Conservation (phyloP, 2,113 vertebrate species). For the Verasper variegatus region DNA sequence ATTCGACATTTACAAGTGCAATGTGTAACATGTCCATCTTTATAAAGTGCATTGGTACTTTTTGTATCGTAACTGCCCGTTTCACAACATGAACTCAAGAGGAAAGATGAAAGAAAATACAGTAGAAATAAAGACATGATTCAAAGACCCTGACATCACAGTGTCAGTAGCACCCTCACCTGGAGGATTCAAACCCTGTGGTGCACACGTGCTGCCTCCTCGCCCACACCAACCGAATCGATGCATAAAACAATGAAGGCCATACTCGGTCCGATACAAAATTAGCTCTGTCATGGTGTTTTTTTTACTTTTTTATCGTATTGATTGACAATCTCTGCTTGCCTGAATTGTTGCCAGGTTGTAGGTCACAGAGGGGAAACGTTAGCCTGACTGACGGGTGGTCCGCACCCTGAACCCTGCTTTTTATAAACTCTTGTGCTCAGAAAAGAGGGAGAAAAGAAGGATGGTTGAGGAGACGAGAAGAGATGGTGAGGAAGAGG, state of each 20-base stretch:
- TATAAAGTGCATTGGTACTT: constrained; percentile 80
- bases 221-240: constrained; percentile 19
- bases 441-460: background rate
- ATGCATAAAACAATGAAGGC: constrained; percentile 74
- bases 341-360: constrained; percentile 42
- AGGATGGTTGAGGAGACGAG: background rate
- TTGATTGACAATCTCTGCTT: constrained; percentile 55
- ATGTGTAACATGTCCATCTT: constrained; percentile 78
- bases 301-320: constrained; percentile 3
- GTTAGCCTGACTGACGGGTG: background rate
- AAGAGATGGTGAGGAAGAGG: background rate
- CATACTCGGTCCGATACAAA: constrained; percentile 73
- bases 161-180: constrained; percentile 32
- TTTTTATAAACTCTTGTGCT: constrained; percentile 48
- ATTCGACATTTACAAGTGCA: constrained; percentile 83
- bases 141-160: constrained; percentile 68
- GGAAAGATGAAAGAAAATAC: constrained; percentile 9
- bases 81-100: constrained; percentile 38
- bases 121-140: constrained; percentile 43
- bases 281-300: constrained; percentile 77
- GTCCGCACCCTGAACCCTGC: constrained; percentile 40
- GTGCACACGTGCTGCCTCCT: constrained; percentile 30
- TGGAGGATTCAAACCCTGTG: constrained; percentile 14
- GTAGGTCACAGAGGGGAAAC: constrained; percentile 28
- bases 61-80: constrained; percentile 42